Evolutionary conservation across 2,113 vertebrate species (phyloP), one percentile per base, ranked within the genome.

Genomic region (Hucho hucho): DNA sequence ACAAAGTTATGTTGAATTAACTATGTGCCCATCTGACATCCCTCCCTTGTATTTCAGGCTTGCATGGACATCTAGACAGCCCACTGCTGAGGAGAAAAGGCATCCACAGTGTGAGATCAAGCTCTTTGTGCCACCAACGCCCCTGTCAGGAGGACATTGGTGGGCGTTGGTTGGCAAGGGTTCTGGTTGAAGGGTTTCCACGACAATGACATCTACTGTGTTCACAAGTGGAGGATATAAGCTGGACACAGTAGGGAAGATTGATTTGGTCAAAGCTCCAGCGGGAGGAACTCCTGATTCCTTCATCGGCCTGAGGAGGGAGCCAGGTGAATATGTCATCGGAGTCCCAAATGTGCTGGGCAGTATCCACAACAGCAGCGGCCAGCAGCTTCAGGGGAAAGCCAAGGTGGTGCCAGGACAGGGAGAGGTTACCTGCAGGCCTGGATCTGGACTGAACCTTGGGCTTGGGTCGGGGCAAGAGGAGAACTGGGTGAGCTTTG

Each of bases 201-300:
- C 88, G 90, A 92, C 87, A 86, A 93, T 93, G 93, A 88, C 90
- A 90, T 91, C 92, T 79, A 90, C 91, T 66, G 91, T 93, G 84
- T 92, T 92, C 61, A 75, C 64, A 37, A 84, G 76, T 49, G 76
- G 72, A 73, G 77, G 80, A 68, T 78, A 81, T 70, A 81, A 84
- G 74, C 78, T 84, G 75, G 81, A 85, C 58, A n/a, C 83, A 5
- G 75, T 72, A 64, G 70, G 73, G 47, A 81, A 76, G 14, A 64
- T 28, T 14, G 76, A 87, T 53, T 59, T 79, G 20, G 78, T 72
- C 28, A 81, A 73, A 72, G 86, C 88, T 68, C 86, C 88, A 72
- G 29, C 68, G 37, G 66, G 18, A 83, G 83, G 14, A 20, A 16
- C 84, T 76, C 79, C 85, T 29, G 88, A 90, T 69, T 80, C 85